Base-by-base conservation (phyloP, 2,797 vertebrate genomes). In the Enteromius thamalakanensis region DNA sequence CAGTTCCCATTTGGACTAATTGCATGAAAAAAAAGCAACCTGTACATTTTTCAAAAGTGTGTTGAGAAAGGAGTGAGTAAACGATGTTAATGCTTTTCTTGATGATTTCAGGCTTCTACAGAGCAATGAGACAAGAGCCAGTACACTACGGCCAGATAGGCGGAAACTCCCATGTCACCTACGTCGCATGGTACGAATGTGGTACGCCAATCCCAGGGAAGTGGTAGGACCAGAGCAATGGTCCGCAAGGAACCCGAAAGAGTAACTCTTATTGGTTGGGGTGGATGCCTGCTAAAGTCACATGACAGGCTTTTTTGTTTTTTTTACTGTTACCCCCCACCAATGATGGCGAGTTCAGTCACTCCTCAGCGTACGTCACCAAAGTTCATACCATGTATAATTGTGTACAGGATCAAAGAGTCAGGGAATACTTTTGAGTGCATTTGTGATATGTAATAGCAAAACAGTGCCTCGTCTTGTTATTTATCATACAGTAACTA, bases 171-270 rank as follows among this genome's bases (percentile, higher is more conserved):
- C 97, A 97, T 79, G 91, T 96, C 83, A 97, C 90, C 90, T 99
- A 99, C 0, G 97, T 98, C 3, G 95, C 96, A 47, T 99, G 98
- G 98, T 99, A 99, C 1, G 98, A 99, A 90, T 99, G 98, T 5
- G 98, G 97, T 45, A 97, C 96, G 0, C 95, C 98, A 0, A 98
- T 99, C 79, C 98, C 98, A 1, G 98, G 98, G 37, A 98, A 98
- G 88, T 99, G 98, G 98, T 99, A 96, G 92, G 82, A 53, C 65
- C 5, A 21, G 23, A 40, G 34, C 26, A 45, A 76, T 19, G 0
- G 49, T 78, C 80, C 23, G 32, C 6, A 3, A 67, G 81, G 72
- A 80, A 65, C 55, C 82, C 60, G 10, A 8, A 69, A 85, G 82
- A 42, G 17, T 15, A 60, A 87, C 72, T 60, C 75, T 69, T 64